Evolutionary conservation across 2,113 vertebrate species (phyloP).

Genomic region (Crotalus helleri): DNA sequence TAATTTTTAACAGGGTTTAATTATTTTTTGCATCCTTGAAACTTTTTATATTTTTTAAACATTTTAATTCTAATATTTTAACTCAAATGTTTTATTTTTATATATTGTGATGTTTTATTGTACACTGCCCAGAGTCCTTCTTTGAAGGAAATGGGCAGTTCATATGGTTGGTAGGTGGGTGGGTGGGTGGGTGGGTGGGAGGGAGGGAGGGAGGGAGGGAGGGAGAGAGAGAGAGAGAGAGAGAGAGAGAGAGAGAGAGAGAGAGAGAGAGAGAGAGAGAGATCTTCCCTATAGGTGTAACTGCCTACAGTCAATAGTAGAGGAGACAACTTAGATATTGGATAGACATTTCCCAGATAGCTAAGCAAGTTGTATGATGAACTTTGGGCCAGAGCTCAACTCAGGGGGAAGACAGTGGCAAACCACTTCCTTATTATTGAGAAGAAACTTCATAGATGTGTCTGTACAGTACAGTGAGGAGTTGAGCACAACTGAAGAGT

Average conservation of each 20-base stretch:
- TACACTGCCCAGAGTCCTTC: not conserved
- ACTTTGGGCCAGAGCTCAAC: not conserved
- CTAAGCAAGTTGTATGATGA: not conserved
- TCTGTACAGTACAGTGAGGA: not conserved
- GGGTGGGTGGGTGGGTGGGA: too few relatives aligned
- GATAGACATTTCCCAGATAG: not conserved
- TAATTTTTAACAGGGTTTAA: not conserved
- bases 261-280: not conserved
- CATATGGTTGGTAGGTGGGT: not conserved
- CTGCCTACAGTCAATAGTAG: not conserved
- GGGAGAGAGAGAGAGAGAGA: not conserved
- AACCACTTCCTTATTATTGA: not conserved
- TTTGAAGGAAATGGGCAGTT: not conserved
- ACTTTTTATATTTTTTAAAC: not conserved
- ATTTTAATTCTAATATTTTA: not conserved
- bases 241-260: not conserved
- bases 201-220: too few relatives aligned
- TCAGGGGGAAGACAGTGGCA: not conserved
- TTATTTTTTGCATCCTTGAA: not conserved
- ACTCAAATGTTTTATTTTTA: not conserved
- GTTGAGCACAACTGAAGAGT: not conserved
- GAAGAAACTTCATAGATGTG: not conserved
- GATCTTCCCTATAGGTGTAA: not conserved
- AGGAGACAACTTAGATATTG: not conserved
- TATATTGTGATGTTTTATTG: not conserved